Base-by-base conservation (phyloP, 2,113 vertebrate genomes). In the Dunckerocampus dactyliophorus region DNA sequence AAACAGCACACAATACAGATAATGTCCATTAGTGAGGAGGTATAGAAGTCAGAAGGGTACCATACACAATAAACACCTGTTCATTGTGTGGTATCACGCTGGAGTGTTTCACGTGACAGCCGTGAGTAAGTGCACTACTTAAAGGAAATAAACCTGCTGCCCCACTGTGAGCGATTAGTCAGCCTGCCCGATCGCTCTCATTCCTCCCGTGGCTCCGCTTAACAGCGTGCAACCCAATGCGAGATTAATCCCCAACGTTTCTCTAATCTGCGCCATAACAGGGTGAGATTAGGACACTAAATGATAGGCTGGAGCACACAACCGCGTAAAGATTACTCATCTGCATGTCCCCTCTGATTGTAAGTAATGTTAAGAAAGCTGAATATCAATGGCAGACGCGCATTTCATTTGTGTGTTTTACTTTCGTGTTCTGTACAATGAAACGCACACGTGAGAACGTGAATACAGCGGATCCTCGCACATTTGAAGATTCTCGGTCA, bases 241-340 rank as follows among this genome's bases (percentile, higher is more conserved):
- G 4, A 46, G 71, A 74, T 72, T 82, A 82, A 81, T 79, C 80
- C 69, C 52, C 19, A 57, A 53, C 21, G 37, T 77, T 70, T 47
- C 67, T 73, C 72, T 84, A 85, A 84, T 81, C 74, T 78, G 62
- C 22, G 46, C 51, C 67, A 71, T 71, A 77, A 71, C 72, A 37
- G 58, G 67, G 43, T 54, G 48, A 73, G 82, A 88, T 86, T 79
- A 81, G 63, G 59, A 49, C 72, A 52, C 59, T 54, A 67, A 74
- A 77, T 81, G 65, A 82, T 82, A 81, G 15, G 37, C n/a, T 69
- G 68, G 54, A 59, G 45, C 59, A 62, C 63, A 75, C 73, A 65
- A 67, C 68, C 65, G 67, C 72, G 77, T 57, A 28, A 68, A 82
- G 80, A 82, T 86, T 85, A 84, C 59, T 78, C 76, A 62, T 79